phyloP scores from a whole-genome alignment of 37 sponge, comb jelly and placozoan genomes.

The Halichondria panicea region DNA sequence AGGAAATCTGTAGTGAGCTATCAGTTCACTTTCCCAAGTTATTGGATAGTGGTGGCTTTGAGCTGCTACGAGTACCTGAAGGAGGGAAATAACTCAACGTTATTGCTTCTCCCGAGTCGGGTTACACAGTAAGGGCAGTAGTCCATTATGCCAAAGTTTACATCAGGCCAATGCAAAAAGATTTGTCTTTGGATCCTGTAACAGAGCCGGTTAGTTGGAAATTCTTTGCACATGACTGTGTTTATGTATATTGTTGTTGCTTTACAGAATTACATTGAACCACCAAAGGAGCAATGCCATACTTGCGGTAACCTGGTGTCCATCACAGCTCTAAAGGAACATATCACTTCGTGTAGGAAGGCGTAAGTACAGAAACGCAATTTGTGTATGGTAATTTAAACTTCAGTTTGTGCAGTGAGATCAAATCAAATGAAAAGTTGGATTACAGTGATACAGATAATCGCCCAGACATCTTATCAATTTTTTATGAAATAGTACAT shows the following conservation, averaged over 20 bases:
- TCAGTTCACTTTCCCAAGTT: constrained; percentile 21
- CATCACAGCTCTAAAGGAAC: background rate
- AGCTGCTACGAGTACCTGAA: constrained; percentile 26
- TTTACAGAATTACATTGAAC: background rate
- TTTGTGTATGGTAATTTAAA: no score
- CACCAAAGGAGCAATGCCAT: background rate
- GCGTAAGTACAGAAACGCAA: no score
- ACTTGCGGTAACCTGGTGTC: background rate
- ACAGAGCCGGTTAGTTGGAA: background rate
- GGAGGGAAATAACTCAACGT: constrained; percentile 28
- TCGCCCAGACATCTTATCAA: no score
- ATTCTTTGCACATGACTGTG: background rate
- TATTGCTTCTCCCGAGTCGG: constrained; percentile 19
- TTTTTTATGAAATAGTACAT: no score
- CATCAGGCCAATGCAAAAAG: constrained; percentile 28
- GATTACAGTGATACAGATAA: no score
- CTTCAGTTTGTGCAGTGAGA: no score
- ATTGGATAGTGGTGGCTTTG: constrained; percentile 24
- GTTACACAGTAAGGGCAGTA: constrained; percentile 15
- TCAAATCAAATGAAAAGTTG: no score
- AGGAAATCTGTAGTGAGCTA: constrained; percentile 5
- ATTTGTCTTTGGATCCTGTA: constrained; percentile 4
- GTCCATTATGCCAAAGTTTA: constrained; percentile 22
- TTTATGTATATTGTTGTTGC: background rate
- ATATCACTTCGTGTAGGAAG: background rate